These are phyloP conservation scores for Sebastes schlegelii DNA, from an alignment of 2,113 vertebrate species.

Conservation along the genomic window DNA sequence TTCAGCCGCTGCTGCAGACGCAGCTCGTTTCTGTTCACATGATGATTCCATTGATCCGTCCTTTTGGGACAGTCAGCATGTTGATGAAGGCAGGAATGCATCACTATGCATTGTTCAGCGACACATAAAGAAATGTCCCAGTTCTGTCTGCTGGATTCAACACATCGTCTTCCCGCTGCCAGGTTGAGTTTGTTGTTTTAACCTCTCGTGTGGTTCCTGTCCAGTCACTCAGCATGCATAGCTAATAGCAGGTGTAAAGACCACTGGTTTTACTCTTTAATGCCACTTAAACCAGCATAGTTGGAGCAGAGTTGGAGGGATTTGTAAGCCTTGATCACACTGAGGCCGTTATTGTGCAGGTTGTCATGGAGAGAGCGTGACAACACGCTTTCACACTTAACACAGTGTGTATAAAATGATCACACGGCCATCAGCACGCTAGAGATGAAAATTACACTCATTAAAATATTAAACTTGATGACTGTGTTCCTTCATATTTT, in stretches of 20 bases:
- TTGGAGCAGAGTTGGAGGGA: not conserved
- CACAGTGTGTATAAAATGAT: not conserved
- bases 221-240: not conserved
- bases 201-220: not conserved
- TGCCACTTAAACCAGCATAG: not conserved
- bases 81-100: slow-evolving; percentile 12
- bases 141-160: not conserved
- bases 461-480: not conserved
- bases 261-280: not conserved
- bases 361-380: slow-evolving; percentile 31
- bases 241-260: not conserved
- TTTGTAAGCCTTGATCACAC: not conserved
- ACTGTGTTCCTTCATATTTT: not conserved
- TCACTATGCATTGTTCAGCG: slow-evolving; percentile 22
- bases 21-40: slow-evolving; percentile 16
- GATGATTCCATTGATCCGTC: slow-evolving; percentile 13
- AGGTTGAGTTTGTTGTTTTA: not conserved
- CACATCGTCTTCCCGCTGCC: not conserved
- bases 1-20: slow-evolving; percentile 11
- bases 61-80: slow-evolving; percentile 15
- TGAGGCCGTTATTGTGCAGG: slow-evolving; percentile 3
- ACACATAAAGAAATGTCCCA: not conserved
- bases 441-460: not conserved
- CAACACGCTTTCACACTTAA: slow-evolving; percentile 35
- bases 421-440: not conserved